Base-by-base conservation (phyloP, 2,113 vertebrate species). In the Terrapene triunguis region DNA sequence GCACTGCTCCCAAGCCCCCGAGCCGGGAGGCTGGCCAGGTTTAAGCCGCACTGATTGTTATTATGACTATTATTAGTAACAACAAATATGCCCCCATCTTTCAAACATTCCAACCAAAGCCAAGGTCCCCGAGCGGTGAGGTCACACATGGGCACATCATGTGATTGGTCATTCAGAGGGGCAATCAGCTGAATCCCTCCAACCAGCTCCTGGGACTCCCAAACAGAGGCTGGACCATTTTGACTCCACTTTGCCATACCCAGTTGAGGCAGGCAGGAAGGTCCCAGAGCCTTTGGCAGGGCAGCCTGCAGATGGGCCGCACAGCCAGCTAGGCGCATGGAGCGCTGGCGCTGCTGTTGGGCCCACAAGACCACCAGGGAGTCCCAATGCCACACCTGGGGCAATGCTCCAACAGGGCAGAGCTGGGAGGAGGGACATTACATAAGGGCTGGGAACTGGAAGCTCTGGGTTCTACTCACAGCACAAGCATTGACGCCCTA, bases 91-190 rank as follows among this genome's bases (percentile, higher is more conserved):
- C 65, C 65, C 65, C n/a, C 65, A n/a, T 21, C n/a, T 72, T 72
- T n/a, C 65, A 72, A 38, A 38, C 65, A 72, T 72, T 72, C 65
- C n/a, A 3, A 10, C 35, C 65, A 72, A 19, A 10, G 4, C 19
- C n/a, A 19, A 38, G 35, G 32, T 35, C 62, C 35, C 62, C n/a
- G 29, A 35, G 62, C 62, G 9, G 62, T 74, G 25, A 85, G 35
- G 72, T 83, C 89, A 72, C 42, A 0, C 0, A 50, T 2, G n/a
- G 54, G 89, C 13, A 21, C 4, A 59, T 14, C 4, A 59, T 14
- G 29, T 11, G 25, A 47, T 4, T 27, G 82, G 35, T 82, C 48
- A 82, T 35, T 81, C 29, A 44, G 53, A 84, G 89, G 65, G n/a
- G 86, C 89, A 54, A 32, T 57, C 0, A 0, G 89, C 44, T 0